Base-by-base conservation (phyloP, 2,113 vertebrate genomes). In the Cottus gobio region DNA sequence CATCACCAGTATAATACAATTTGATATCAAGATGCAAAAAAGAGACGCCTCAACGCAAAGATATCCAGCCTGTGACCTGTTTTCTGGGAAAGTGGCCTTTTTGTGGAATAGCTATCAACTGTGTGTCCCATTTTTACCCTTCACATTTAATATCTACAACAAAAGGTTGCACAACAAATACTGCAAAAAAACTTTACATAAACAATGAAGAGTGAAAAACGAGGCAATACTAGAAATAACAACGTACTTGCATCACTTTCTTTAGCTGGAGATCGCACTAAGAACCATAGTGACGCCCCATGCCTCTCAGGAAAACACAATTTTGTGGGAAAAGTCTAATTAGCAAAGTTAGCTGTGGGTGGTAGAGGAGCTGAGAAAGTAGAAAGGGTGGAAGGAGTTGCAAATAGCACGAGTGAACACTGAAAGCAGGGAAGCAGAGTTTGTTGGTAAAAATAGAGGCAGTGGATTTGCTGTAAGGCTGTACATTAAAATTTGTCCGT, bases 381-480 rank as follows among this genome's bases (percentile, higher is more conserved):
- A 16, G 22, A 60, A 72, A 10, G 28, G 26, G 26, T 30, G 9
- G 8, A 42, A 57, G 5, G 52, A 52, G 30, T 31, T 8, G 31
- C 20, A 73, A 39, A 57, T 8, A 52, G 20, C 46, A 7, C 7
- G 9, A 54, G 34, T 24, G n/a, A 70, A 57, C 9, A 48, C 16
- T 16, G 46, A 48, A 8, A 71, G 16, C 5, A 30, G 37, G 42
- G 26, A 48, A 31, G 7, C 2, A 31, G 54, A 44, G 20, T 48
- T 61, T 71, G 68, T 28, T 39, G 52, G n/a, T 69, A 36, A 54
- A 70, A 70, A 37, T 52, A 52, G 15, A 18, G 16, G n/a, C 37
- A 44, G 8, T 5, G 10, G n/a, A 50, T 52, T 16, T 54, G 20
- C 22, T 11, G 22, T 24, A 11, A 36, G 50, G 48, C 31, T 52